Conservation (phyloP, 2,888 invertebrate genomes). For the Hyposoter didymator region DNA sequence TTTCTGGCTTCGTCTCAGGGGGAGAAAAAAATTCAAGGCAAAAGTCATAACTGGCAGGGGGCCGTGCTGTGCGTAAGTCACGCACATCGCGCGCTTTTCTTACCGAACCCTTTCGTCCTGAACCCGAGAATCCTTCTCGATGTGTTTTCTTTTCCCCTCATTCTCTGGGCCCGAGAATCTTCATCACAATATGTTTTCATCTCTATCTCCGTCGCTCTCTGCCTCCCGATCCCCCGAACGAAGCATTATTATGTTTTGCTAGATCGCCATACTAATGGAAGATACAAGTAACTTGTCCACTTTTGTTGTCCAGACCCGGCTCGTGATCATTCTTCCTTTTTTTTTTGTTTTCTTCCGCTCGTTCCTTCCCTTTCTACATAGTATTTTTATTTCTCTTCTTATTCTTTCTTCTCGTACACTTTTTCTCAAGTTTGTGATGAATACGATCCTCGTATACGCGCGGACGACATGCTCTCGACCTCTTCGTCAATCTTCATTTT, state of each 20-base stretch:
- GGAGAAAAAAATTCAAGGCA: conserved; percentile 53
- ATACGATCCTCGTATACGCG: conserved; percentile 41
- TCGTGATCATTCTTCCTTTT: conserved; percentile 26
- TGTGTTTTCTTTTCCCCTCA: conserved; percentile 37
- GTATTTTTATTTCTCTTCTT: conserved; percentile 8
- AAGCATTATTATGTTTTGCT: conserved; percentile 64
- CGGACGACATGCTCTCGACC: conserved; percentile 37
- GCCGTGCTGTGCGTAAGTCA: conserved; percentile 61
- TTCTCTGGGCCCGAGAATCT: conserved; percentile 18
- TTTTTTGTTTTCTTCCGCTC: background rate
- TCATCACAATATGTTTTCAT: conserved; percentile 53
- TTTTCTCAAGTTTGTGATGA: conserved; percentile 58
- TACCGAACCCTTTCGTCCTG: conserved; percentile 20
- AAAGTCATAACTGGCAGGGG: conserved; percentile 66
- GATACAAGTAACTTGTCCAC: conserved; percentile 65
- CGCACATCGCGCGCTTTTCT: conserved; percentile 46
- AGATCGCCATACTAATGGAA: conserved; percentile 50
- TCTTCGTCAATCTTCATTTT: conserved; percentile 48
- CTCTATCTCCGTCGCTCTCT: conserved; percentile 17
- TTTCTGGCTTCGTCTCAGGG: conserved; percentile 1
- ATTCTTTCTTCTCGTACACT: conserved; percentile 20
- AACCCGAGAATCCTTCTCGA: conserved; percentile 50
- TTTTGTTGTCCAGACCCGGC: conserved; percentile 61
- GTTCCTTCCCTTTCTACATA: background rate
- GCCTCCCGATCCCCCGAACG: conserved; percentile 9